These are phyloP conservation scores for Arnoldichthys spilopterus DNA, from an alignment of 2,797 vertebrate species.

Conservation along the genomic window DNA sequence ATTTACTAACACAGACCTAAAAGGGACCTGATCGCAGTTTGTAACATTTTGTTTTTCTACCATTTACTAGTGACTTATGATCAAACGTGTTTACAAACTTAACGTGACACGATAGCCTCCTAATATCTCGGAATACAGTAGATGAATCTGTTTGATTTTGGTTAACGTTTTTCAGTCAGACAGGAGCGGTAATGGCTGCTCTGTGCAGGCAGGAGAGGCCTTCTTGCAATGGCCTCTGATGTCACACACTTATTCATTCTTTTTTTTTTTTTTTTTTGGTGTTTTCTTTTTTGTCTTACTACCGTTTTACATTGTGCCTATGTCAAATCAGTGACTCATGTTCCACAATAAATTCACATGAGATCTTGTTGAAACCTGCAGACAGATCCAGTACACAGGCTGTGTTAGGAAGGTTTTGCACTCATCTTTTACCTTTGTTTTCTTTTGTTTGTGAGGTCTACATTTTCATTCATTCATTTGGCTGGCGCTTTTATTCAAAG, in stretches of 20 bases:
- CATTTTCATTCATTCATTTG: too few species aligned
- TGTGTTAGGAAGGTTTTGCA: neutral
- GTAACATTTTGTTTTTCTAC: neutral
- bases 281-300: neutral
- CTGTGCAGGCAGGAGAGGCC: neutral
- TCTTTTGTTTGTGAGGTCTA: constrained; percentile 19
- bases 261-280: neutral
- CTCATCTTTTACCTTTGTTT: neutral
- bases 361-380: constrained; percentile 38
- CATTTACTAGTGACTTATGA: neutral
- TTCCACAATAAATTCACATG: constrained; percentile 23
- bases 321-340: constrained; percentile 32
- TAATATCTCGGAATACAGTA: neutral
- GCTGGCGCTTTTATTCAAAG: too few species aligned
- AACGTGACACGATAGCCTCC: neutral
- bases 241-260: neutral
- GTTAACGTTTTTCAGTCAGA: neutral
- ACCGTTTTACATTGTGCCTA: constrained; percentile 15
- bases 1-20: neutral
- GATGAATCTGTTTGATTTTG: neutral
- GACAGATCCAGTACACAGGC: constrained; percentile 8
- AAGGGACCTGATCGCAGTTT: neutral
- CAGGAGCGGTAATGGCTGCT: neutral
- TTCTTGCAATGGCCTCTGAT: constrained; percentile 4
- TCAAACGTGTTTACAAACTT: neutral